Evolutionary conservation across 1,140 invertebrate genomes (phyloP).

Genomic region (Parasteatoda tepidariorum): DNA sequence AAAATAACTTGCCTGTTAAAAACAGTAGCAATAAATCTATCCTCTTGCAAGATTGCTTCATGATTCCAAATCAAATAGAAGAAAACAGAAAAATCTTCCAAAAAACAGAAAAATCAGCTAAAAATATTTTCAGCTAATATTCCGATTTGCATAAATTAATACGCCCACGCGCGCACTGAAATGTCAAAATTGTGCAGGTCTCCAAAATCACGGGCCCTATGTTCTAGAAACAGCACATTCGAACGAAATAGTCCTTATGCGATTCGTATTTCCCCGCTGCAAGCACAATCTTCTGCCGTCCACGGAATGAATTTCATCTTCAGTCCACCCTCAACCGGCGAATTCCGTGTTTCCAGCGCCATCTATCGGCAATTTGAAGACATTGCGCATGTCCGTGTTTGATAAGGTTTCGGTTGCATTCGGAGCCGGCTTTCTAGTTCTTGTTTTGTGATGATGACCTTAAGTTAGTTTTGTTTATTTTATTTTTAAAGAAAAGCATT

Average conservation of each 20-base stretch:
- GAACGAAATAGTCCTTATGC: too few relatives aligned
- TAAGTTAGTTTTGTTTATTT: too few relatives aligned
- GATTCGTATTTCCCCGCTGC: conserved; percentile 30
- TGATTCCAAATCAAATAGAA: too few relatives aligned
- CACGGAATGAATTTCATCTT: background rate
- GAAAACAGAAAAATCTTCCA: too few relatives aligned
- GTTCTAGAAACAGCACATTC: too few relatives aligned
- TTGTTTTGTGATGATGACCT: background rate
- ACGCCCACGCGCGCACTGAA: background rate
- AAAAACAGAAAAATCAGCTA: background rate
- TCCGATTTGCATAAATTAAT: background rate
- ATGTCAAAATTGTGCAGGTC: too few relatives aligned
- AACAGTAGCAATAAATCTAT: conserved; percentile 35
- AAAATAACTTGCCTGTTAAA: conserved; percentile 29
- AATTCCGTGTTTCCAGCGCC: conserved; percentile 1
- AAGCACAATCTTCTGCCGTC: background rate
- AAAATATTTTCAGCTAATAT: background rate
- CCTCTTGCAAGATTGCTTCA: too few relatives aligned
- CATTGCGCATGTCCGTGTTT: background rate
- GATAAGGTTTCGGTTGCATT: conserved; percentile 39
- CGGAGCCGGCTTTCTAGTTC: background rate
- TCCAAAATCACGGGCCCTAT: too few relatives aligned
- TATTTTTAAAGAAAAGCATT: too few relatives aligned
- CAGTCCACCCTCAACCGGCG: background rate
- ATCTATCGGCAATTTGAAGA: background rate